A percentile compares a stretch with the other conserved stretches of the same genome.
phyloP scores from a whole-genome alignment of 2,797 vertebrate genomes.

The Hemibagrus guttatus region DNA sequence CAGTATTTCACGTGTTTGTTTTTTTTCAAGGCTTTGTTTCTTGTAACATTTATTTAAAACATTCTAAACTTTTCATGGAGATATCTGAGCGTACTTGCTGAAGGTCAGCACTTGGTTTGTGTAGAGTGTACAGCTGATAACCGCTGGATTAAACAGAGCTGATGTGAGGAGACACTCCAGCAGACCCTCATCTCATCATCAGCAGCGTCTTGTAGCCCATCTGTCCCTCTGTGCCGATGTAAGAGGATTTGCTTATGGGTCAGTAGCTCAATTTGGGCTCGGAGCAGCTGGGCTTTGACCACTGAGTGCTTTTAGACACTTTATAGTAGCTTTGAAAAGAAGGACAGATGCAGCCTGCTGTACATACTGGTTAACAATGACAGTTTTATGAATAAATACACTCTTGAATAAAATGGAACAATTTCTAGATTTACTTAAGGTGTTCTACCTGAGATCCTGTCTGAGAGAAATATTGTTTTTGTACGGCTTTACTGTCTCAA shows the following conservation, averaged over 20 bases:
- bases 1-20: not conserved
- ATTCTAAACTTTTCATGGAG: not conserved
- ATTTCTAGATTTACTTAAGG: not conserved
- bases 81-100: not conserved
- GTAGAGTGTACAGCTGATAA: not conserved
- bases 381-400: not conserved
- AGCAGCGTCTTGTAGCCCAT: conserved; percentile 12
- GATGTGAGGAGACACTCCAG: not conserved
- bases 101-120: not conserved
- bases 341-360: not conserved
- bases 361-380: not conserved
- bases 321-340: conserved; percentile 16
- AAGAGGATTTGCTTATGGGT: not conserved
- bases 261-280: conserved; percentile 4
- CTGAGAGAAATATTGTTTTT: not conserved
- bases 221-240: not conserved
- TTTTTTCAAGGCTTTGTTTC: not conserved
- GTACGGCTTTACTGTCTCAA: not conserved
- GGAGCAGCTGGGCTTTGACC: conserved; percentile 35
- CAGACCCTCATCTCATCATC: not conserved
- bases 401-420: not conserved
- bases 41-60: not conserved
- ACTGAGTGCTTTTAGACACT: conserved; percentile 28
- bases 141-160: not conserved
- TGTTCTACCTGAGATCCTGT: not conserved